A percentile compares a stretch with the other conserved stretches of the same genome.
Evolutionary conservation across 2,888 invertebrate genomes (phyloP).

Genomic region (Perdita meconis): DNA sequence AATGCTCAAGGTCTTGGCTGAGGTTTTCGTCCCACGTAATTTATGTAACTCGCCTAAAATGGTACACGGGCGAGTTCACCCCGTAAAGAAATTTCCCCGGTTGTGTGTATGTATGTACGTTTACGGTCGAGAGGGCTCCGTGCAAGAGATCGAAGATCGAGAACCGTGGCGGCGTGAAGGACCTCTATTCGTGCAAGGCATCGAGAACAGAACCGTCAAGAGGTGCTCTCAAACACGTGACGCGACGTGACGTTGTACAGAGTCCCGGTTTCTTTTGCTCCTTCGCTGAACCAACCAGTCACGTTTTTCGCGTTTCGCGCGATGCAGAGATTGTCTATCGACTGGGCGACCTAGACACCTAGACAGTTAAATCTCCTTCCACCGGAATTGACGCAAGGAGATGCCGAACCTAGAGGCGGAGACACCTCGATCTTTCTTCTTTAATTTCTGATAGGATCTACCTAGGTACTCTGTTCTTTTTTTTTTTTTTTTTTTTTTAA

Average conservation of each 20-base stretch:
- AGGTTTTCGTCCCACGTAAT: neutral
- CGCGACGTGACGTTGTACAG: slow-evolving; percentile 65
- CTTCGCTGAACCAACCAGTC: neutral
- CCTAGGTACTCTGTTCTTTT: too few relatives aligned
- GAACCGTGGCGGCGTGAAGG: slow-evolving; percentile 51
- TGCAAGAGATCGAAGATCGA: slow-evolving; percentile 67
- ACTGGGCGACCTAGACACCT: neutral
- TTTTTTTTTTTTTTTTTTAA: too few relatives aligned
- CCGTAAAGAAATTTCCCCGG: neutral
- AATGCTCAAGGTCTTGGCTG: too few relatives aligned
- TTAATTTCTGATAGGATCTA: neutral
- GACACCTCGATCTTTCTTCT: neutral
- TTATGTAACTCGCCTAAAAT: slow-evolving; percentile 24
- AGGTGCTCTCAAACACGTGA: slow-evolving; percentile 77
- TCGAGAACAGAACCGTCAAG: slow-evolving; percentile 72
- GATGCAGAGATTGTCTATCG: neutral
- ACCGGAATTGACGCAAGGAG: neutral
- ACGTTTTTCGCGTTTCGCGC: slow-evolving; percentile 11
- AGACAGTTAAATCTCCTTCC: neutral
- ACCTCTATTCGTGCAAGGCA: slow-evolving; percentile 59
- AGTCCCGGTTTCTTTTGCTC: slow-evolving; percentile 36
- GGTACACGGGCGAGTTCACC: slow-evolving; percentile 40
- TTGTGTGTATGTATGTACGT: slow-evolving; percentile 16
- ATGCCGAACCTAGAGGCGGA: neutral
- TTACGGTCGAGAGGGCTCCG: slow-evolving; percentile 48